These are phyloP conservation scores for Odontamblyopus lacepedii DNA, from an alignment of 2,797 vertebrate species.

Conservation along the genomic window DNA sequence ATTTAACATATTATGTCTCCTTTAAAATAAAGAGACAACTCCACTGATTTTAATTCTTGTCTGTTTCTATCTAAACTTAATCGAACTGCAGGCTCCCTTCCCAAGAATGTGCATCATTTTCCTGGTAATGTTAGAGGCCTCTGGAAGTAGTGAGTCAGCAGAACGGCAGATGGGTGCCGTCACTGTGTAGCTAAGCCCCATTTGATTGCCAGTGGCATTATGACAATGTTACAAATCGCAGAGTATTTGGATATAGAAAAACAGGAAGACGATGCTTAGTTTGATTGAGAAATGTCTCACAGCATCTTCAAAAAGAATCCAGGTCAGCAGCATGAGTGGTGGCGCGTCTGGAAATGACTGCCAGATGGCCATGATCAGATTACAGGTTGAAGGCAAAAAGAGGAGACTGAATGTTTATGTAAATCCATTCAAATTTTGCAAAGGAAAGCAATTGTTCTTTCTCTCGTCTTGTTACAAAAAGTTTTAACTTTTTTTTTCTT, in stretches of 20 bases:
- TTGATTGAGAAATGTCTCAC: constrained; percentile 42
- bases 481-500: background rate
- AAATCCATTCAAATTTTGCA: constrained; percentile 66
- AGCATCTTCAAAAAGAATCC: constrained; percentile 69
- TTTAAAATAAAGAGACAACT: constrained; percentile 38
- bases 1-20: too few relatives aligned
- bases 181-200: constrained; percentile 10
- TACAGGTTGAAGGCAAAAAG: constrained; percentile 58
- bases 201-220: constrained; percentile 2
- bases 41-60: constrained; percentile 53
- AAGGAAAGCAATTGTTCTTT: constrained; percentile 37
- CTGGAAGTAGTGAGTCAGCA: constrained; percentile 75
- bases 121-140: constrained; percentile 48
- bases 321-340: constrained; percentile 68
- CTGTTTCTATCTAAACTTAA: constrained; percentile 48
- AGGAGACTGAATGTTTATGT: constrained; percentile 59
- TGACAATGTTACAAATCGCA: constrained; percentile 3
- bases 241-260: constrained; percentile 17
- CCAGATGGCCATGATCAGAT: constrained; percentile 74
- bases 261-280: constrained; percentile 47
- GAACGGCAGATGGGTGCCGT: constrained; percentile 32
- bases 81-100: constrained; percentile 42
- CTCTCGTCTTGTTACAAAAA: background rate
- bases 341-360: constrained; percentile 67
- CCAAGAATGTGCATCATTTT: constrained; percentile 69